Evolutionary conservation across 2,113 vertebrate genomes (phyloP).

Genomic region (Rhodinocichla rosea): DNA sequence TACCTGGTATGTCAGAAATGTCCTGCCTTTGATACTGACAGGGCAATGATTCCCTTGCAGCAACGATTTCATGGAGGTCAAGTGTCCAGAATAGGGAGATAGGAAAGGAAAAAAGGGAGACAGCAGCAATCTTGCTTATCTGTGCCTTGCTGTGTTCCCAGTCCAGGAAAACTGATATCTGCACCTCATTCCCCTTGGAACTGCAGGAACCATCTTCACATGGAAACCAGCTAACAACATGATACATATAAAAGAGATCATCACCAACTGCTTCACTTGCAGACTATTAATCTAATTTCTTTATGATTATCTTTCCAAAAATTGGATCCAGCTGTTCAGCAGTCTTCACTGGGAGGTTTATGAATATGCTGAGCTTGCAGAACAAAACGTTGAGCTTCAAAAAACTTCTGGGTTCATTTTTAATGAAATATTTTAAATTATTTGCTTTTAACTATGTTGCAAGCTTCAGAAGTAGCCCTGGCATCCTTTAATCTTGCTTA

Average conservation of each 20-base stretch:
- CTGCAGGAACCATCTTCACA: not conserved
- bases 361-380: slow-evolving; percentile 60
- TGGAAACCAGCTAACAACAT: not conserved
- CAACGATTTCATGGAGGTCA: not conserved
- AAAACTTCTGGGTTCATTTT: slow-evolving; percentile 45
- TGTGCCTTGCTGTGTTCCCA: not conserved
- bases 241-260: not conserved
- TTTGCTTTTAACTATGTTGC: slow-evolving; percentile 42
- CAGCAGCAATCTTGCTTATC: slow-evolving; percentile 12
- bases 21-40: not conserved
- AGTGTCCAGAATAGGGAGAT: not conserved
- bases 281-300: slow-evolving; percentile 64
- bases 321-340: slow-evolving; percentile 64
- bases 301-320: slow-evolving; percentile 59
- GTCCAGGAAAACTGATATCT: not conserved
- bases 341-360: slow-evolving; percentile 52
- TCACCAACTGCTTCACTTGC: slow-evolving; percentile 18
- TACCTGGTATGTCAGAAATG: not conserved
- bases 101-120: not conserved
- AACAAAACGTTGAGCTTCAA: slow-evolving; percentile 46
- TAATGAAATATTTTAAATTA: slow-evolving; percentile 51
- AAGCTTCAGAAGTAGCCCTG: slow-evolving; percentile 38
- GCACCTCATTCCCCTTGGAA: not conserved
- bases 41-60: not conserved
- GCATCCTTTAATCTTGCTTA: slow-evolving; percentile 40